These are phyloP conservation scores for Allobates femoralis DNA, from an alignment of 2,797 vertebrate genomes.

Conservation along the genomic window DNA sequence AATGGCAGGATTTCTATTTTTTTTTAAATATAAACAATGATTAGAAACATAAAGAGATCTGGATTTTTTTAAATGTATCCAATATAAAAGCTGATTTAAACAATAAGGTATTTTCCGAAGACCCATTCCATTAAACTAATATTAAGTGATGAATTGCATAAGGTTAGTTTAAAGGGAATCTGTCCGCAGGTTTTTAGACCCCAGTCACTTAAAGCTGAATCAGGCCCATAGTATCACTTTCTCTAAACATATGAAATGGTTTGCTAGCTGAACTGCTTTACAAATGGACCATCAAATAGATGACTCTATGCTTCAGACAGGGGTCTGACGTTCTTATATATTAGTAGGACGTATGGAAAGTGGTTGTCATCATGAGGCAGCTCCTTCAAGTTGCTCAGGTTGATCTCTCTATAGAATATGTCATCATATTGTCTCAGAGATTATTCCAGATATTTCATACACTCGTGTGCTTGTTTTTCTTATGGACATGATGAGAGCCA, in stretches of 20 bases:
- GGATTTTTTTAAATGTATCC: not conserved
- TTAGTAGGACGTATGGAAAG: not conserved
- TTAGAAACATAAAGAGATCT: too few relatives aligned
- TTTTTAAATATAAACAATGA: too few relatives aligned
- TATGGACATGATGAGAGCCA: not conserved
- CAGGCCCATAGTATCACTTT: not conserved
- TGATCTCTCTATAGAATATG: not conserved
- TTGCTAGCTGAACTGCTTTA: too few relatives aligned
- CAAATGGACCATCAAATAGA: too few relatives aligned
- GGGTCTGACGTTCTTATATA: not conserved
- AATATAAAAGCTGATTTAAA: too few relatives aligned
- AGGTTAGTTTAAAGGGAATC: not conserved
- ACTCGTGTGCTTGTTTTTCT: not conserved
- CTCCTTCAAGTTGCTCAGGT: not conserved
- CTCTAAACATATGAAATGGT: not conserved
- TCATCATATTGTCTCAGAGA: not conserved
- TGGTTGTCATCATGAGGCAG: not conserved
- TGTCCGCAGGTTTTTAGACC: too few relatives aligned
- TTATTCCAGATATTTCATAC: not conserved
- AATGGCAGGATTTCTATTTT: too few relatives aligned
- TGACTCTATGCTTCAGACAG: too few relatives aligned
- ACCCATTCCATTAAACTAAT: not conserved
- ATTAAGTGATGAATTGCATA: not conserved
- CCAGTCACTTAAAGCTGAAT: too few relatives aligned
- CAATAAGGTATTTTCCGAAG: too few relatives aligned